Evolutionary conservation across 1,140 invertebrate species (phyloP).

Genomic region (Homalodisca vitripennis): DNA sequence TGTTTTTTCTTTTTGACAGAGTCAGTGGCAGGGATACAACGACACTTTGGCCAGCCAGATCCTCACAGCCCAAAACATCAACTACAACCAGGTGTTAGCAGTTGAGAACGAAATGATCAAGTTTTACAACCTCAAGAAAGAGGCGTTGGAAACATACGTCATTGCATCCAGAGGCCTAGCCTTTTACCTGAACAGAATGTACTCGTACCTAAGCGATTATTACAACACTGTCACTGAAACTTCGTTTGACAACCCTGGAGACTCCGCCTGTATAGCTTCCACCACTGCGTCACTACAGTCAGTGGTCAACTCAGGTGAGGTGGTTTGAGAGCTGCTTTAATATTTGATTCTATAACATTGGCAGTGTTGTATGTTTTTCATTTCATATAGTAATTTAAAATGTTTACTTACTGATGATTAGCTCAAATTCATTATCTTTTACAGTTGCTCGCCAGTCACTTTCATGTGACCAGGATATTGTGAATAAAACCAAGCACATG

Average conservation of each 20-base stretch:
- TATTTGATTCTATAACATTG: too few relatives aligned
- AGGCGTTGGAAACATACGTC: not conserved
- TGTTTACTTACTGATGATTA: too few relatives aligned
- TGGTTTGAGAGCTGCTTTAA: too few relatives aligned
- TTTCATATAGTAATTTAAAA: too few relatives aligned
- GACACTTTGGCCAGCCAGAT: not conserved
- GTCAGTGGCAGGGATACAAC: not conserved
- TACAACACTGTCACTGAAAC: not conserved
- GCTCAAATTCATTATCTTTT: too few relatives aligned
- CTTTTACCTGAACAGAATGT: not conserved
- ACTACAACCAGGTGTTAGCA: not conserved
- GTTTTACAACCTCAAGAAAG: not conserved
- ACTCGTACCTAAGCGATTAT: not conserved
- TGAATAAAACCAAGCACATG: not conserved
- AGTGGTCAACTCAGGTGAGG: too few relatives aligned
- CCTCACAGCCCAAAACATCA: not conserved
- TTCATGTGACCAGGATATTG: not conserved
- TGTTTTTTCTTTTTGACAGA: not conserved
- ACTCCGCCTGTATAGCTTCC: not conserved
- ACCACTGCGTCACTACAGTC: not conserved
- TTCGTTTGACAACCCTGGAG: not conserved
- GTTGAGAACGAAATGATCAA: not conserved
- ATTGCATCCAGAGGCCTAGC: not conserved
- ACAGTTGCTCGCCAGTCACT: not conserved
- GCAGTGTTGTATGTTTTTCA: too few relatives aligned